Evolutionary conservation across 2,888 invertebrate species (phyloP).

Genomic region (Polydesmus complanatus): DNA sequence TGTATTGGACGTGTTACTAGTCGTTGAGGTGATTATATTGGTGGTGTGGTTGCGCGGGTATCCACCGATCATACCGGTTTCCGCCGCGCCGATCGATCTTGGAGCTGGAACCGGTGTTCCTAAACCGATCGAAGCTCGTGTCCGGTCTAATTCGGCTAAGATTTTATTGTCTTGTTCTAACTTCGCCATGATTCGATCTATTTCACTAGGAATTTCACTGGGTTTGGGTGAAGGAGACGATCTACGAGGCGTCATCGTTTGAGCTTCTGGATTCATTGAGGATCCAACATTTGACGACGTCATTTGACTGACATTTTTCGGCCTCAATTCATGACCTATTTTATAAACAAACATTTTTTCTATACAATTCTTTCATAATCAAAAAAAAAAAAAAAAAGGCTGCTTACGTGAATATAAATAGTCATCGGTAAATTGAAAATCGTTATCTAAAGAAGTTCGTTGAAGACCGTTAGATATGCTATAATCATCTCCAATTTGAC

Average conservation of each 20-base stretch:
- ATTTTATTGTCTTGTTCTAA: conserved; percentile 65
- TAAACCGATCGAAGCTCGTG: conserved; percentile 19
- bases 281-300: too few relatives aligned
- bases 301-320: too few relatives aligned
- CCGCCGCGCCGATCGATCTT: not conserved
- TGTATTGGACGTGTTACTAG: not conserved
- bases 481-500: not conserved
- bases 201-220: conserved; percentile 35
- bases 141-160: conserved; percentile 65
- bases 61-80: not conserved
- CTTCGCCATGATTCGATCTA: conserved; percentile 88
- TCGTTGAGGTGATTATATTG: not conserved
- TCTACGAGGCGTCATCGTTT: too few relatives aligned
- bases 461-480: not conserved
- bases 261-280: too few relatives aligned
- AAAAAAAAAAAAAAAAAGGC: too few relatives aligned
- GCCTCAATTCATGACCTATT: too few relatives aligned
- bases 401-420: too few relatives aligned
- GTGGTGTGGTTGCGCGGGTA: not conserved
- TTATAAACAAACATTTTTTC: too few relatives aligned
- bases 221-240: conserved; percentile 1
- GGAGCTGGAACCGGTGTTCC: not conserved
- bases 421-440: not conserved
- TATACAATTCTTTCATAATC: too few relatives aligned
- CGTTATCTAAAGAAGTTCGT: not conserved